These are phyloP conservation scores for Helicoverpa assulta DNA, from an alignment of 2,888 invertebrate species.

Conservation along the genomic window DNA sequence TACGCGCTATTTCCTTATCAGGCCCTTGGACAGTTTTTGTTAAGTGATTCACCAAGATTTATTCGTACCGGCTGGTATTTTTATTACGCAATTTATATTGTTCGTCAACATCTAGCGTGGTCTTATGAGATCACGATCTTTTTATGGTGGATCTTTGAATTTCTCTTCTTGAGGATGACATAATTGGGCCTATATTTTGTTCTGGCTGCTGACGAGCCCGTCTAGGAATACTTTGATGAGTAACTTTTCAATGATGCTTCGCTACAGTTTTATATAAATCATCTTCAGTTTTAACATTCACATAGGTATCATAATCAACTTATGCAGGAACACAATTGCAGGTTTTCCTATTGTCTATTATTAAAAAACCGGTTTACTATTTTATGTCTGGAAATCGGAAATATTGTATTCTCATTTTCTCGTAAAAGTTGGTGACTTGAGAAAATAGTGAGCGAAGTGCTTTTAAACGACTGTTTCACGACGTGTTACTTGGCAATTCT, in stretches of 20 bases:
- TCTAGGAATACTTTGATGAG: background rate
- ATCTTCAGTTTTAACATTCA: background rate
- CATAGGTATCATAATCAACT: background rate
- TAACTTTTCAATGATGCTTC: background rate
- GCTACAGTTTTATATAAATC: background rate
- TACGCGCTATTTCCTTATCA: slow-evolving; percentile 65
- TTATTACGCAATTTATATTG: slow-evolving; percentile 35
- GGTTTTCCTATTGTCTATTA: slow-evolving; percentile 2
- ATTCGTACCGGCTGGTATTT: slow-evolving; percentile 34
- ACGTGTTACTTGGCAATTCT: slow-evolving; percentile 2
- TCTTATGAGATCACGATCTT: slow-evolving; percentile 37
- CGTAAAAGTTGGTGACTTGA: slow-evolving; percentile 1
- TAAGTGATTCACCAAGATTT: slow-evolving; percentile 47
- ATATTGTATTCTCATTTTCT: slow-evolving; percentile 25
- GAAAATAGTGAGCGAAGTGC: slow-evolving; percentile 5
- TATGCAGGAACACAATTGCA: background rate
- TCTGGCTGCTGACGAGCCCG: slow-evolving; percentile 13
- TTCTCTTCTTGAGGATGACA: slow-evolving; percentile 10
- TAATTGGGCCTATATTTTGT: slow-evolving; percentile 16
- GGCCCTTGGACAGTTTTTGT: slow-evolving; percentile 54
- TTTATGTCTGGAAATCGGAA: slow-evolving; percentile 3
- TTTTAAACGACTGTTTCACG: slow-evolving; percentile 19
- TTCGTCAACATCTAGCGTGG: slow-evolving; percentile 11
- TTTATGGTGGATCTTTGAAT: slow-evolving; percentile 6
- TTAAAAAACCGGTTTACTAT: slow-evolving; percentile 4